A percentile compares a stretch with the other conserved stretches of the same genome.
These are phyloP conservation scores for Sebastes flavidus DNA, from an alignment of 2,797 vertebrate species.

Conservation along the genomic window DNA sequence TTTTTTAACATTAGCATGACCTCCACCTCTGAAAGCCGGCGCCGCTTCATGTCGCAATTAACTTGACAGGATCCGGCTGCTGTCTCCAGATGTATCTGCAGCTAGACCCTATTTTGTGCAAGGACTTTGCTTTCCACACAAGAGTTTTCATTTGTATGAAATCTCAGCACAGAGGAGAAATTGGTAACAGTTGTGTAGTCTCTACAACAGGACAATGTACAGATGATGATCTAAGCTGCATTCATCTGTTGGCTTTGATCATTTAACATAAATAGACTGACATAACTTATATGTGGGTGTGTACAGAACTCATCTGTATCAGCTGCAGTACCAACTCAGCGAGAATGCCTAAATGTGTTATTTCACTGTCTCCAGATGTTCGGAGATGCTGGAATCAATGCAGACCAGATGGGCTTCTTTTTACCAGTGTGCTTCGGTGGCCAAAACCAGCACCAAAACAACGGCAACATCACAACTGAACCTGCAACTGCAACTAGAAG, in stretches of 20 bases:
- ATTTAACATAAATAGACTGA: slow-evolving; percentile 4
- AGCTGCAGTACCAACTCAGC: slow-evolving; percentile 26
- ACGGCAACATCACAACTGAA: background rate
- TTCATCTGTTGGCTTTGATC: slow-evolving; percentile 35
- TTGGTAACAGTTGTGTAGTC: background rate
- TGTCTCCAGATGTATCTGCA: background rate
- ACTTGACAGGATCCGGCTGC: slow-evolving; percentile 1
- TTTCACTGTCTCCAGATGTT: slow-evolving; percentile 76
- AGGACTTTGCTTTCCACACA: background rate
- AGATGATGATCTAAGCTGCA: background rate
- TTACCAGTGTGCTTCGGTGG: background rate
- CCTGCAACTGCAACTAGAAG: background rate
- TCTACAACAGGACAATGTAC: background rate
- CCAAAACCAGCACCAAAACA: slow-evolving; percentile 24
- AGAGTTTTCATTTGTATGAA: background rate
- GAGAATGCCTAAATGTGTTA: slow-evolving; percentile 61
- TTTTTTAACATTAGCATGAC: background rate
- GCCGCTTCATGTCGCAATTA: background rate
- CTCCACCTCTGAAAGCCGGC: background rate
- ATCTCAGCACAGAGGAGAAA: background rate
- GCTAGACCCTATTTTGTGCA: background rate
- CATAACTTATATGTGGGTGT: background rate
- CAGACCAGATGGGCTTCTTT: slow-evolving; percentile 62
- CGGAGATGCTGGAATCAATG: slow-evolving; percentile 49
- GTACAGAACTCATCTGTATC: slow-evolving; percentile 21